Base-by-base conservation (phyloP, 2,888 invertebrate species). In the Metalampra italica region DNA sequence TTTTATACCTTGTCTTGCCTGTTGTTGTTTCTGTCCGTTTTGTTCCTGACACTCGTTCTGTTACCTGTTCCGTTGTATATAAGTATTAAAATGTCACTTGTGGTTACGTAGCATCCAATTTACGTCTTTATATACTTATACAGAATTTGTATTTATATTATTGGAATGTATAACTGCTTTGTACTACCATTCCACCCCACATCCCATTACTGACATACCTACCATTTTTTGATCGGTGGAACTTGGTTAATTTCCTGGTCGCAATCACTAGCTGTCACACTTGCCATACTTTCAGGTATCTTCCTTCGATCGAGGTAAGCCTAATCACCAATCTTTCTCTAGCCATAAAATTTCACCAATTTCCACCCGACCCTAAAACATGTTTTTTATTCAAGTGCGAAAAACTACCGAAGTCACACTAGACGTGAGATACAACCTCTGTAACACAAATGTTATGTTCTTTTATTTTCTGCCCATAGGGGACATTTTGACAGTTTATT, bases 221-320 rank as follows among this genome's bases (percentile, higher is more conserved):
- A 22, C 22, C 22, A 22, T 22, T 22, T 5, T 5, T 22, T 22
- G 22, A 22, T 22, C n/a, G n/a, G n/a, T n/a, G n/a, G 22, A 22
- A 22, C n/a, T 67, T 80, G 75, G 69, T 64, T 57, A 59, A 69
- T 81, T 84, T 81, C 82, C 86, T 85, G 78, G 83, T 76, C 64
- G 59, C 60, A 58, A 59, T 55, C 52, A 49, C 55, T 53, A 54
- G 50, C 43, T 55, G 50, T 66, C 75, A 82, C 63, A 59, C 56
- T 72, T 75, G 65, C 67, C 79, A 79, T 82, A 71, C 80, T 87
- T 87, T 81, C 87, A 88, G 88, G 86, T 82, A 69, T 76, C 84
- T 57, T 73, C 80, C 64, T 71, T 78, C 64, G 79, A 82, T 58
- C 73, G 82, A 88, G 88, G 88, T 87, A 86, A 86, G 87, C 75